Evolutionary conservation across 1,140 invertebrate genomes (phyloP).

Genomic region (Grapholita molesta): DNA sequence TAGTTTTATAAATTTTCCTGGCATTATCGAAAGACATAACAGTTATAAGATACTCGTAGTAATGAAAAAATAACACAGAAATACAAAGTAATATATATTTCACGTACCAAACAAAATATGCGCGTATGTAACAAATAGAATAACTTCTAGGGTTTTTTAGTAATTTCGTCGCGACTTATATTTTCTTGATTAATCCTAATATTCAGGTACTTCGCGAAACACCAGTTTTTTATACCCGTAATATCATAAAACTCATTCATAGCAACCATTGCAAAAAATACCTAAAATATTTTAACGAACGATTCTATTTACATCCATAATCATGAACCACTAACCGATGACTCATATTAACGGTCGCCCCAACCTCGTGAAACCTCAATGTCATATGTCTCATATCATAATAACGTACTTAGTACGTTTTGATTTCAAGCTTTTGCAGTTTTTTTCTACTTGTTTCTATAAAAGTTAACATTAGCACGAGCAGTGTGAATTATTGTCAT

Average conservation of each 20-base stretch:
- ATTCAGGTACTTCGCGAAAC: too few relatives aligned
- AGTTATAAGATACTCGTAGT: too few relatives aligned
- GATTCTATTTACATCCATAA: constrained; percentile 7
- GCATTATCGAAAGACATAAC: too few relatives aligned
- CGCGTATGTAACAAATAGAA: neutral
- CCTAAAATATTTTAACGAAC: neutral
- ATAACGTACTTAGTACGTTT: neutral
- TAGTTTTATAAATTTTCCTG: too few relatives aligned
- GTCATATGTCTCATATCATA: neutral
- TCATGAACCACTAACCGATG: neutral
- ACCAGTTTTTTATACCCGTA: neutral
- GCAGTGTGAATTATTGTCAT: neutral
- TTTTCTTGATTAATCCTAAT: neutral
- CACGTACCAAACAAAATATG: too few relatives aligned
- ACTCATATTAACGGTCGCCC: constrained; percentile 9
- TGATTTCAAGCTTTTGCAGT: neutral
- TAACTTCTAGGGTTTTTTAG: neutral
- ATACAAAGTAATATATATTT: too few relatives aligned
- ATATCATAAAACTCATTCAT: neutral
- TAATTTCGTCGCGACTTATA: neutral
- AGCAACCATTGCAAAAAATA: neutral
- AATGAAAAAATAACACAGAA: too few relatives aligned
- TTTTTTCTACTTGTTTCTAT: neutral
- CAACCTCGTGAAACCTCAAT: neutral
- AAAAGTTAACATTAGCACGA: neutral